Conservation (phyloP, 2,113 vertebrate species). For the Penelope pileata region DNA sequence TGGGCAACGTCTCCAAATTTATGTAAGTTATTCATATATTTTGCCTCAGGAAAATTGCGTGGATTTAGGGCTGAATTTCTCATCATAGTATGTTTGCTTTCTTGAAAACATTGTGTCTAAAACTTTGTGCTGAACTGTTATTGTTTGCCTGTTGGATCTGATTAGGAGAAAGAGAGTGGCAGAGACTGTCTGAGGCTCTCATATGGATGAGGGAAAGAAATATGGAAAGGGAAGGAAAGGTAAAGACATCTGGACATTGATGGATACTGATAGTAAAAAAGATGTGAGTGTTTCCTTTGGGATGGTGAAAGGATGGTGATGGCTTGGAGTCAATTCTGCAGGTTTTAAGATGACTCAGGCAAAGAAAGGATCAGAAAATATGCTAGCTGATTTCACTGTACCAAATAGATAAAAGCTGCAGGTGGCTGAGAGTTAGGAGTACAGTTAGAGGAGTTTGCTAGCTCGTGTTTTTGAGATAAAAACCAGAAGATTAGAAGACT, state of each 20-base stretch:
- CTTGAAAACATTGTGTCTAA: not conserved
- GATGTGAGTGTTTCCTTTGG: not conserved
- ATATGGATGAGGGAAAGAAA: no score
- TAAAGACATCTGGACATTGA: not conserved
- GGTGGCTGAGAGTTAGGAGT: not conserved
- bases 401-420: not conserved
- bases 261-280: not conserved
- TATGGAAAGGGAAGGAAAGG: fast-evolving
- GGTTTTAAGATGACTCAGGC: not conserved
- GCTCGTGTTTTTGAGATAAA: constrained; percentile 40
- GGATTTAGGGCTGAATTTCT: not conserved
- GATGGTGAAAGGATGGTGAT: not conserved
- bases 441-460: not conserved
- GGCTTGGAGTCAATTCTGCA: not conserved
- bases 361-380: not conserved
- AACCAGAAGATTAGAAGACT: not conserved
- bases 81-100: not conserved
- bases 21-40: not conserved
- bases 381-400: not conserved
- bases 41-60: not conserved
- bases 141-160: not conserved
- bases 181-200: not conserved
- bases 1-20: not conserved
- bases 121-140: not conserved
- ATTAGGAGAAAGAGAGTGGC: not conserved